These are phyloP conservation scores for Acanthornis magna DNA, from an alignment of 2,797 vertebrate genomes.

Conservation along the genomic window DNA sequence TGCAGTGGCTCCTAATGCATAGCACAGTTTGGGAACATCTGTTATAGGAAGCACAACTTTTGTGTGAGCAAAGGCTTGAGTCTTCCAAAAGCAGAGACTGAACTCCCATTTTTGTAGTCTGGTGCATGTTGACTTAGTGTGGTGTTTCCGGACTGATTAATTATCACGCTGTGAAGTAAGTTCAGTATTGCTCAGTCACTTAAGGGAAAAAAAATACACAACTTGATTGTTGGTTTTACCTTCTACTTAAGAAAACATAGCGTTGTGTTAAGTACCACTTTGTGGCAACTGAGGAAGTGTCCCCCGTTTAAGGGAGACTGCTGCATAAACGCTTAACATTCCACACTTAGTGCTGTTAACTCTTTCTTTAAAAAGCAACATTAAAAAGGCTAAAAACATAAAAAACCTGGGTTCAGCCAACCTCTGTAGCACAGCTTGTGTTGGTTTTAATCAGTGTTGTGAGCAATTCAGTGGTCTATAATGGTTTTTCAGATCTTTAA, in stretches of 20 bases:
- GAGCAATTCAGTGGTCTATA: background rate
- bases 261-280: background rate
- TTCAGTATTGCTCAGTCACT: background rate
- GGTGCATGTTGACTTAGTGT: background rate
- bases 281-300: background rate
- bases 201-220: background rate
- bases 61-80: background rate
- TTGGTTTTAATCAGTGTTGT: background rate
- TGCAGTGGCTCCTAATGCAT: background rate
- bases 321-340: background rate
- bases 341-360: background rate
- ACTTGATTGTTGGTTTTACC: background rate
- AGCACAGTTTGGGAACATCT: background rate
- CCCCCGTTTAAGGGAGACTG: background rate
- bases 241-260: slow-evolving; percentile 6
- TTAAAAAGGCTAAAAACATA: background rate
- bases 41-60: background rate
- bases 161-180: background rate
- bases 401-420: background rate
- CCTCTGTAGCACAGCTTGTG: background rate
- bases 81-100: background rate
- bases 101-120: background rate
- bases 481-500: background rate
- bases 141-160: background rate
- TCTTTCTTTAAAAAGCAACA: background rate